phyloP scores from a whole-genome alignment of 2,797 vertebrate species.

The Molossus molossus region DNA sequence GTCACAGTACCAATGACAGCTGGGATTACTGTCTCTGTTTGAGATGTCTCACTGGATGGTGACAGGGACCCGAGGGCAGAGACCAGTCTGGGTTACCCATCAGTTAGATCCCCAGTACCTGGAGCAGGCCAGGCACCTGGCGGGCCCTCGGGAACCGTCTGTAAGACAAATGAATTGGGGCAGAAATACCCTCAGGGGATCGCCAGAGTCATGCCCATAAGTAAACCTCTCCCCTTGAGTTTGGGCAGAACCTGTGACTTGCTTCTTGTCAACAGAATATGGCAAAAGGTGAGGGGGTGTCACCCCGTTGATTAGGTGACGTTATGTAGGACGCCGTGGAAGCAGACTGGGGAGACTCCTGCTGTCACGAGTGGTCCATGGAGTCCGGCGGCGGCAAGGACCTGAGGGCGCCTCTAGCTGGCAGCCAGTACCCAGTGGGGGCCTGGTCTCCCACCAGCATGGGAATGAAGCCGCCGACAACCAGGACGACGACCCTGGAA shows the following conservation, averaged over 20 bases:
- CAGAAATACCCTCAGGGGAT: not conserved
- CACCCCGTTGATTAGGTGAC: too few species aligned
- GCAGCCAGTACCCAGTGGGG: not conserved
- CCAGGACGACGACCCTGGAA: rapidly evolving
- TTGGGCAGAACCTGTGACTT: not conserved
- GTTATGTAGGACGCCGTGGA: rapidly evolving
- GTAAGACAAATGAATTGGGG: not conserved
- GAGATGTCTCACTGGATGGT: not conserved
- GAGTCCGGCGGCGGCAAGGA: rapidly evolving
- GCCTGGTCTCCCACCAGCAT: too few species aligned
- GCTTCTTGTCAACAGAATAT: not conserved
- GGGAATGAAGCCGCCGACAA: not conserved
- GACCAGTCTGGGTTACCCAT: not conserved
- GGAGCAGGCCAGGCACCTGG: not conserved
- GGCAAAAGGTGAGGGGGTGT: not conserved
- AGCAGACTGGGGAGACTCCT: not conserved
- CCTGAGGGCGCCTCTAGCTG: not conserved
- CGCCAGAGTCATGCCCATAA: too few species aligned
- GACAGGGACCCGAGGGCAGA: not conserved
- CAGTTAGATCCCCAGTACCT: not conserved
- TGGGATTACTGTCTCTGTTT: not conserved
- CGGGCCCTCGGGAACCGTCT: too few species aligned
- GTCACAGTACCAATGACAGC: not conserved
- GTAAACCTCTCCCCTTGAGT: too few species aligned
- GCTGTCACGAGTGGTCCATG: rapidly evolving